Base-by-base conservation (phyloP, 2,113 vertebrate species). In the Falco punctatus region DNA sequence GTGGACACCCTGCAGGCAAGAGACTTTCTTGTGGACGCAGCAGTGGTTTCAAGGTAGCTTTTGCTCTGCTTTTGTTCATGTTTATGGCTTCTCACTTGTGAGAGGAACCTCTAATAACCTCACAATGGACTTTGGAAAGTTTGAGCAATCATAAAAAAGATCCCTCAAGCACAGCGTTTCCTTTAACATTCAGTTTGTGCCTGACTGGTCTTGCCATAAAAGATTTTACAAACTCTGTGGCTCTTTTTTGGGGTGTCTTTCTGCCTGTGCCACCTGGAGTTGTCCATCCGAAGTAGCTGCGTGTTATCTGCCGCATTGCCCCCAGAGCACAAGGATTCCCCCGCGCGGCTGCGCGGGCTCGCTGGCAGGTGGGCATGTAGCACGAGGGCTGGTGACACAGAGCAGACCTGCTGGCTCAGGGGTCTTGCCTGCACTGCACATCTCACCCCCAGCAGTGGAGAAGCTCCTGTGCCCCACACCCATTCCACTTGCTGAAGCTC, bases 341-440 rank as follows among this genome's bases (percentile, higher is more conserved):
- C 44, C 2, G 4, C 1, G 13, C 0, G 3, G 20, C 52, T 1
- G 1, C 6, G 38, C 6, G 52, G 38, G 21, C 58, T 59, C 6
- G 4, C 38, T 46, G 79, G 38, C 26, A 16, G 44, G 64, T 1
- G 2, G 28, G 59, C 28, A 26, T 15, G 6, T 51, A 2, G 2
- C 38, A 21, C 0, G 3, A 57, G 32, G 42, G 44, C 42, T 64
- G 32, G 27, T 64, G 49, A 30, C 21, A 35, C 2, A 3, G 40
- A 69, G 61, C 42, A 69, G 69, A 51, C 24, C 10, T 26, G 15
- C 35, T 22, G 40, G 30, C 40, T 17, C 4, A 52, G n/a, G 42
- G 58, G 33, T 52, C 59, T 65, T 75, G 46, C 72, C 38, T 15
- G 3, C 1, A 5, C 27, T 13, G 23, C 9, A 6, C 17, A 20